A percentile compares a stretch with the other conserved stretches of the same genome.
phyloP scores from a whole-genome alignment of 2,113 vertebrate species.

The Lasiurus borealis region DNA sequence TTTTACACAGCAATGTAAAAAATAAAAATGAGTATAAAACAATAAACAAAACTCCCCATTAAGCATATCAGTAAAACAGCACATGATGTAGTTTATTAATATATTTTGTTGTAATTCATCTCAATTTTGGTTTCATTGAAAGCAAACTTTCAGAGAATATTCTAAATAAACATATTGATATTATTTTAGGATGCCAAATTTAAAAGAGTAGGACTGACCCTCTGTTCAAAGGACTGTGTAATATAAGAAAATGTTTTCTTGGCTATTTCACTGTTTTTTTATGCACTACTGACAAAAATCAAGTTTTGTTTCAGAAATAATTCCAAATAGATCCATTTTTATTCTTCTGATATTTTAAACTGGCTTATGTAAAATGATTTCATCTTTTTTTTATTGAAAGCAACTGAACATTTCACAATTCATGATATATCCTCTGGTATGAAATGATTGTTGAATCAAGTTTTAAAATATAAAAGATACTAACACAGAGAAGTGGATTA shows the following conservation, averaged over 20 bases:
- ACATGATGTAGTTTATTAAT: slow-evolving; percentile 38
- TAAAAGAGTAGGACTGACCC: slow-evolving; percentile 67
- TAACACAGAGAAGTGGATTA: not conserved
- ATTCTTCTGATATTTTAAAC: slow-evolving; percentile 79
- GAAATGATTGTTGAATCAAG: slow-evolving; percentile 68
- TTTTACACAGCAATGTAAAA: slow-evolving; percentile 26
- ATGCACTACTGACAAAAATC: slow-evolving; percentile 74
- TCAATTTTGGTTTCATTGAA: slow-evolving; percentile 55
- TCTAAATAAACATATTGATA: slow-evolving; percentile 50
- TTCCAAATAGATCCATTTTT: slow-evolving; percentile 77
- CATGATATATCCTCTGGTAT: slow-evolving; percentile 57
- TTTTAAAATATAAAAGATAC: slow-evolving; percentile 57
- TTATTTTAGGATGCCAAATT: slow-evolving; percentile 61
- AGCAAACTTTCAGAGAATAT: slow-evolving; percentile 46
- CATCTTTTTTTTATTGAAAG: slow-evolving; percentile 77
- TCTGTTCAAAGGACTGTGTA: slow-evolving; percentile 53
- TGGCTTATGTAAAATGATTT: slow-evolving; percentile 80
- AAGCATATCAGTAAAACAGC: slow-evolving; percentile 48
- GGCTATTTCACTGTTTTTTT: slow-evolving; percentile 68
- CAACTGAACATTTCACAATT: slow-evolving; percentile 70
- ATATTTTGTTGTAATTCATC: slow-evolving; percentile 36
- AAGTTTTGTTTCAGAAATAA: slow-evolving; percentile 74
- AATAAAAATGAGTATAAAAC: slow-evolving; percentile 57
- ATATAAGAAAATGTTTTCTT: slow-evolving; percentile 63
- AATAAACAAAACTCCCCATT: slow-evolving; percentile 48